Evolutionary conservation across 2,797 vertebrate genomes (phyloP).

Genomic region (Mastacembelus armatus): DNA sequence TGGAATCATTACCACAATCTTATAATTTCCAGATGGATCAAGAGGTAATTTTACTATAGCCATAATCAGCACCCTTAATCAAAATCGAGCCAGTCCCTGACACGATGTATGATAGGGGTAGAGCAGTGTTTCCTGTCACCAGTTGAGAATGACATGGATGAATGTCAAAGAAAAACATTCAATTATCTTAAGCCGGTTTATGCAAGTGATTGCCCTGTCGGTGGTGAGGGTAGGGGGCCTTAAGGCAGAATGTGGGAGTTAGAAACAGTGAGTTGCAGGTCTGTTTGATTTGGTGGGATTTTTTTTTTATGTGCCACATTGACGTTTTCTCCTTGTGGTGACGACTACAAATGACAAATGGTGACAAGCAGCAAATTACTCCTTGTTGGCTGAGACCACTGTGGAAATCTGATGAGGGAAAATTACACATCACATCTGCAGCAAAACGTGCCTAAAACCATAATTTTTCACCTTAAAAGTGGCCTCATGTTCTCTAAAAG

Average conservation of each 20-base stretch:
- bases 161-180: conserved; percentile 70
- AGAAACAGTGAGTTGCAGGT: conserved; percentile 37
- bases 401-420: conserved; percentile 73
- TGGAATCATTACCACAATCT: conserved; percentile 60
- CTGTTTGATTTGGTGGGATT: conserved; percentile 56
- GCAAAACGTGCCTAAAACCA: conserved; percentile 48
- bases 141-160: conserved; percentile 54
- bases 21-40: conserved; percentile 52
- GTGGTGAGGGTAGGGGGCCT: conserved; percentile 18
- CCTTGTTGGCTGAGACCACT: conserved; percentile 53
- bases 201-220: conserved; percentile 65
- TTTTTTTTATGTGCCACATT: conserved; percentile 64
- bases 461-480: conserved; percentile 45
- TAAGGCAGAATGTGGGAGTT: not conserved
- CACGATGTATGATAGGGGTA: conserved; percentile 39
- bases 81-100: conserved; percentile 12
- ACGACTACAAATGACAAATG: conserved; percentile 52
- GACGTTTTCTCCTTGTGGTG: conserved; percentile 71
- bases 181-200: conserved; percentile 72
- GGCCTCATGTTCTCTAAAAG: conserved; percentile 8
- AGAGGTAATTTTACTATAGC: conserved; percentile 46
- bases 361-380: conserved; percentile 69
- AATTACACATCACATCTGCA: conserved; percentile 77
- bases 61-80: conserved; percentile 63
- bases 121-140: conserved; percentile 44